Conservation (phyloP, 1,140 invertebrate genomes). For the Oreohelix idahoensis region DNA sequence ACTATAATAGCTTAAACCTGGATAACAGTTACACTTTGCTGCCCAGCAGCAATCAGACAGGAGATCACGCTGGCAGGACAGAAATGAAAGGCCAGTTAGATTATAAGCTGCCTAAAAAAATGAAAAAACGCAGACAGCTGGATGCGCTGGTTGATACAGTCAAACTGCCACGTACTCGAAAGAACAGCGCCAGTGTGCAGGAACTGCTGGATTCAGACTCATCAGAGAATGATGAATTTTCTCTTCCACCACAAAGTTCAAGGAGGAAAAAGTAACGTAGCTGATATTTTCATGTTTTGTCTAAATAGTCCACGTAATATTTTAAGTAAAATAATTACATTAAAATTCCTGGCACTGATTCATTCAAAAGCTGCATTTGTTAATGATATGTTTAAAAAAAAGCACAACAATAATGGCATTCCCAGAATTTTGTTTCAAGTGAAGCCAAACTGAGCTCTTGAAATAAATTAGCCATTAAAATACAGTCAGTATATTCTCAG, state of each 20-base stretch:
- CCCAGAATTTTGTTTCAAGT: too few species aligned
- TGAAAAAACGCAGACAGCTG: constrained; percentile 36
- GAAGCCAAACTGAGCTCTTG: too few species aligned
- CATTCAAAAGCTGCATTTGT: too few species aligned
- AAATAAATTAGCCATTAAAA: too few species aligned
- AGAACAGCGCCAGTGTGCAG: constrained; percentile 29
- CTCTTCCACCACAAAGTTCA: background rate
- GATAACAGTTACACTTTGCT: background rate
- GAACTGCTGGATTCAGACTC: constrained; percentile 37
- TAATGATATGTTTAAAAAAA: too few species aligned
- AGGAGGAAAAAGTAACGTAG: constrained; percentile 19
- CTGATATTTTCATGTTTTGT: background rate
- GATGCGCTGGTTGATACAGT: constrained; percentile 38
- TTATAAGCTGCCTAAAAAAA: constrained; percentile 31
- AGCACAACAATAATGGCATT: too few species aligned
- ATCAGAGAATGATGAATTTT: constrained; percentile 30
- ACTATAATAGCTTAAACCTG: background rate
- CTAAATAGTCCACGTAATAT: background rate
- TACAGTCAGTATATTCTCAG: too few species aligned
- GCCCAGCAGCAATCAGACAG: background rate
- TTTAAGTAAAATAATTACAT: too few species aligned
- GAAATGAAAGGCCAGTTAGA: constrained; percentile 9
- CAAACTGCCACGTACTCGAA: constrained; percentile 19
- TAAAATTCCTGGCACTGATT: too few species aligned
- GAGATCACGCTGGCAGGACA: background rate